phyloP scores from a whole-genome alignment of 2,888 invertebrate species.

The Cerceris rybyensis region DNA sequence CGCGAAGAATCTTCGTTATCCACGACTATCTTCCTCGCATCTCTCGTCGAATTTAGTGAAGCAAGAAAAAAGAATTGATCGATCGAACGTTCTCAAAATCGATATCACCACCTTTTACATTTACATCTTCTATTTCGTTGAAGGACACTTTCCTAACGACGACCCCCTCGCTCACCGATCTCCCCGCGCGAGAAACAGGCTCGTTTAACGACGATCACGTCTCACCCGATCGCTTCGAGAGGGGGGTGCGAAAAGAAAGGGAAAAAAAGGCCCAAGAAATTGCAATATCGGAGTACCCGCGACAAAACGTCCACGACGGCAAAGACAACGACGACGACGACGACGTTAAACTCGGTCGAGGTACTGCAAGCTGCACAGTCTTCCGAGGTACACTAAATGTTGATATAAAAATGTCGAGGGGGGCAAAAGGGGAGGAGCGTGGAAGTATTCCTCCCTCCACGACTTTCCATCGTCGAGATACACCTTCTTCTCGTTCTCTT shows the following conservation, averaged over 20 bases:
- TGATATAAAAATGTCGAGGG: conserved; percentile 73
- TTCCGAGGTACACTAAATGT: conserved; percentile 73
- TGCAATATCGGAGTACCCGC: neutral
- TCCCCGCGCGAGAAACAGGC: neutral
- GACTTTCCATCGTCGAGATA: neutral
- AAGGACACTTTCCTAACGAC: neutral
- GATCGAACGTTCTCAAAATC: no score
- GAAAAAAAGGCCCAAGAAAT: neutral
- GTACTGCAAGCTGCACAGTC: conserved; percentile 65
- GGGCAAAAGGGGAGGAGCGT: conserved; percentile 44
- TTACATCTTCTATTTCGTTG: neutral
- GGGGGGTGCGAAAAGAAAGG: neutral
- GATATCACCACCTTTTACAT: no score
- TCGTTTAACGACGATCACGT: neutral
- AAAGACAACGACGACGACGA: conserved; percentile 6
- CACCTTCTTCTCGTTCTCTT: neutral
- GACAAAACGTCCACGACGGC: neutral
- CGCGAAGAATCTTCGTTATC: no score
- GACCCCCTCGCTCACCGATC: no score
- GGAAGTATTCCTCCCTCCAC: conserved; percentile 41
- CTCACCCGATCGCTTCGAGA: neutral
- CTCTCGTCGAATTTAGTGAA: no score
- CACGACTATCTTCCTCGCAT: no score
- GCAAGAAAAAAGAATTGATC: no score
- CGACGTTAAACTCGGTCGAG: conserved; percentile 9